Conservation (phyloP, 2,797 vertebrate genomes). For the Microctenopoma lineatum region DNA sequence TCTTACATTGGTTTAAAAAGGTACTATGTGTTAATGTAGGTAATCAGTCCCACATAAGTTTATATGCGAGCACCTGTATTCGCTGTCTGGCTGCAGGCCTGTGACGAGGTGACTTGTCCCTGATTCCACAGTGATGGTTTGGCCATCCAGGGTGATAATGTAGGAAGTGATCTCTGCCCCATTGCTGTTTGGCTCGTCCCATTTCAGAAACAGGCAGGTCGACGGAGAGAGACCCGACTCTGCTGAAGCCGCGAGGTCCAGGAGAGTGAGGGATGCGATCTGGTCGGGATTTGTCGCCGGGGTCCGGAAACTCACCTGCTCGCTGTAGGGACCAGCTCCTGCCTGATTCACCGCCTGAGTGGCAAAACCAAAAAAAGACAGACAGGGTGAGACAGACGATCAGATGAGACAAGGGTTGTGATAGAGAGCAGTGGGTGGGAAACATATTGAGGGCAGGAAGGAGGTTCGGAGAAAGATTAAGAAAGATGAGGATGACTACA, state of each 20-base stretch:
- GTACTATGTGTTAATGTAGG: neutral
- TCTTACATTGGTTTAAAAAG: no score
- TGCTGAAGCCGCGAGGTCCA: slow-evolving; percentile 82
- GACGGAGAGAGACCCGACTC: slow-evolving; percentile 84
- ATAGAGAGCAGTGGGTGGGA: neutral
- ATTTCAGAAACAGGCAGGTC: slow-evolving; percentile 92
- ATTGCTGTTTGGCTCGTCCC: slow-evolving; percentile 95
- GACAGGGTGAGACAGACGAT: neutral
- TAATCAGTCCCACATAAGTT: no score
- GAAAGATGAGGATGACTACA: neutral
- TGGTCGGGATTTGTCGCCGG: slow-evolving; percentile 88
- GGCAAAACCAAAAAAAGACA: slow-evolving; percentile 3
- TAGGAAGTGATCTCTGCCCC: slow-evolving; percentile 93
- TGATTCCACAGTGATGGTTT: slow-evolving; percentile 84
- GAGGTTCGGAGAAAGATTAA: neutral
- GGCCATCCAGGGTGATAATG: slow-evolving; percentile 88
- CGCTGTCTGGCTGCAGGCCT: slow-evolving; percentile 92
- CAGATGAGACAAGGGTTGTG: neutral
- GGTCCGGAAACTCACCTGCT: slow-evolving; percentile 89
- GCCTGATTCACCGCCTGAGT: slow-evolving; percentile 93
- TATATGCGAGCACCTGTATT: slow-evolving; percentile 87
- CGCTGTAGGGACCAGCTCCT: slow-evolving; percentile 91
- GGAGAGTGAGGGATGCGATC: slow-evolving; percentile 82
- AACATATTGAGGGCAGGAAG: neutral
- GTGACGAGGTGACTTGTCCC: slow-evolving; percentile 86